Conservation (phyloP, 2,888 invertebrate genomes). For the Plebejus melissa region DNA sequence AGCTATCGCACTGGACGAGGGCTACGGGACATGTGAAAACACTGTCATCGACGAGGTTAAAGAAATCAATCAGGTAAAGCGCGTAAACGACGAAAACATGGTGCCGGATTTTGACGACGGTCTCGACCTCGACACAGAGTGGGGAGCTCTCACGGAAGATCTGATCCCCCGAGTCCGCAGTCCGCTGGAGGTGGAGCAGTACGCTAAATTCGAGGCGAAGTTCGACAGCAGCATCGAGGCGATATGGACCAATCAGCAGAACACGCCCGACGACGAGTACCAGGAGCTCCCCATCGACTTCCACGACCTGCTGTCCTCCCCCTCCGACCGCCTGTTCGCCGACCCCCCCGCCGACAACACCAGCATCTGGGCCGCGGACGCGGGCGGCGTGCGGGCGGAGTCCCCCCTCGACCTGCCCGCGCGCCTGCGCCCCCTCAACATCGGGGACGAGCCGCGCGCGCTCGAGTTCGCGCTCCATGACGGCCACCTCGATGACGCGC, state of each 20-base stretch:
- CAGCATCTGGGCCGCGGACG: conserved; percentile 57
- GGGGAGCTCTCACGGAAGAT: conserved; percentile 62
- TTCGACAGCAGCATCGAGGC: conserved; percentile 84
- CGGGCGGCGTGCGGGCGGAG: conserved; percentile 43
- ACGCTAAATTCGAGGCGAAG: conserved; percentile 82
- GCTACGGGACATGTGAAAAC: conserved; percentile 75
- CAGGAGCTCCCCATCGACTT: conserved; percentile 81
- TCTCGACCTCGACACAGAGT: conserved; percentile 54
- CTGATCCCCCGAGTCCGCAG: conserved; percentile 52
- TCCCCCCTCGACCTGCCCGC: conserved; percentile 50
- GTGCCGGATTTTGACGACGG: conserved; percentile 65
- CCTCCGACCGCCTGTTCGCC: conserved; percentile 70
- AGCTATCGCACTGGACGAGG: conserved; percentile 70
- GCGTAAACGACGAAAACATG: conserved; percentile 49
- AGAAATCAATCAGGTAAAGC: conserved; percentile 48
- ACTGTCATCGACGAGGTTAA: conserved; percentile 64
- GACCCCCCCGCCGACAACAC: conserved; percentile 63
- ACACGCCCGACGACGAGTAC: conserved; percentile 76
- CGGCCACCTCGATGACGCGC: conserved; percentile 61
- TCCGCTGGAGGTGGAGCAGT: conserved; percentile 71
- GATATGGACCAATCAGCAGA: conserved; percentile 80
- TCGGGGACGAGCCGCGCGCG: conserved; percentile 47
- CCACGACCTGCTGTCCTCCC: conserved; percentile 78
- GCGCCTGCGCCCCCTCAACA: conserved; percentile 52
- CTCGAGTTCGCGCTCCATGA: conserved; percentile 60